Percentiles rank a stretch among this genome's conserved stretches.
Evolutionary conservation across 2,113 vertebrate species (phyloP).

Genomic region (Isurus oxyrinchus): DNA sequence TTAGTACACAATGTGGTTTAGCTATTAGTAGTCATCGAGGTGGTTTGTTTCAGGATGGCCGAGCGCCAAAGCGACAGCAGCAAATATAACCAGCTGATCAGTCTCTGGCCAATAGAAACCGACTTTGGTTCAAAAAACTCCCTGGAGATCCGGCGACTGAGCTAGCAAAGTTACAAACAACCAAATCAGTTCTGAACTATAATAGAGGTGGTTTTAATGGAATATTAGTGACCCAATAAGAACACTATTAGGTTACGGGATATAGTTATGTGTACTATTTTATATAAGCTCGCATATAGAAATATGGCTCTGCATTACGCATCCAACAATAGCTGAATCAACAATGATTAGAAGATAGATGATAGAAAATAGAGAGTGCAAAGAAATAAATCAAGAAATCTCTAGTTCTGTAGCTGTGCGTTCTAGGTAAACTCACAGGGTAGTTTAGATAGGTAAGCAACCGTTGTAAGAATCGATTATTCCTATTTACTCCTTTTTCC

Average conservation of each 20-base stretch:
- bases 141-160: constrained; percentile 66
- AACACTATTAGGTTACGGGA: constrained; percentile 4
- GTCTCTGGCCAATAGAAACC: constrained; percentile 75
- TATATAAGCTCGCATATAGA: not conserved
- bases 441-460: not conserved
- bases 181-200: constrained; percentile 36
- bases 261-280: constrained; percentile 7
- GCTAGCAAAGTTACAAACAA: constrained; percentile 63
- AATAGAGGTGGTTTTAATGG: constrained; percentile 24
- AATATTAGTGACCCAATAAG: constrained; percentile 27
- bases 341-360: constrained; percentile 33
- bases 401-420: not conserved
- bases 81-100: constrained; percentile 85
- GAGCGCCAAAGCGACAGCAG: constrained; percentile 80
- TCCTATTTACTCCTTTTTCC: not conserved
- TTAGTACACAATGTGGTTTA: constrained; percentile 77
- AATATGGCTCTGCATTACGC: not conserved
- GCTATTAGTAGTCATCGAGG: constrained; percentile 81
- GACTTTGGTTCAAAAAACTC: constrained; percentile 67
- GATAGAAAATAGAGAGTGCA: not conserved
- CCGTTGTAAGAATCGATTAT: not conserved
- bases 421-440: not conserved
- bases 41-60: constrained; percentile 83
- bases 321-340: constrained; percentile 27
- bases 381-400: constrained; percentile 23